phyloP scores from a whole-genome alignment of 1,140 invertebrate species.

The Ylistrum balloti region DNA sequence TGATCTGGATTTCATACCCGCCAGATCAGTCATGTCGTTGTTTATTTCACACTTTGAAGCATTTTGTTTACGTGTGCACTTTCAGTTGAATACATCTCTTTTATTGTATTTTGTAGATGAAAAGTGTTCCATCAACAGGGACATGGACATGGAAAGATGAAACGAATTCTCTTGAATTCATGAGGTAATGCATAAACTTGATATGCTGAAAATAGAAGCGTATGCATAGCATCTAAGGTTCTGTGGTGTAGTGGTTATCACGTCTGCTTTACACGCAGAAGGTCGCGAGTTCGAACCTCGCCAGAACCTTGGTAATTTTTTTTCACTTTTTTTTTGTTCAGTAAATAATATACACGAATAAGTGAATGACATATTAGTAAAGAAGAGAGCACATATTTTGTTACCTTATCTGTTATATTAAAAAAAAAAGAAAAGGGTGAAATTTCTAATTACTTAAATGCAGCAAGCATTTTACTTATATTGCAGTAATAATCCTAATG shows the following conservation, averaged over 20 bases:
- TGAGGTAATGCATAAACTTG: slow-evolving; percentile 61
- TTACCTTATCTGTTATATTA: too few relatives aligned
- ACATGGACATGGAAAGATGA: slow-evolving; percentile 75
- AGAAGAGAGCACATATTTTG: too few relatives aligned
- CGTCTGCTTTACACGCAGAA: slow-evolving; percentile 67
- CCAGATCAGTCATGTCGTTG: too few relatives aligned
- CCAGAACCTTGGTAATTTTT: slow-evolving; percentile 47
- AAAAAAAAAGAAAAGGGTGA: too few relatives aligned
- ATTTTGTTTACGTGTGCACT: too few relatives aligned
- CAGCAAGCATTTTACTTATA: neutral
- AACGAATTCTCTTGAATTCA: slow-evolving; percentile 66
- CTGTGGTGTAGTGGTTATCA: slow-evolving; percentile 66
- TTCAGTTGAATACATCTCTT: neutral
- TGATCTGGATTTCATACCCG: too few relatives aligned
- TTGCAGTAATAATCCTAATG: slow-evolving; percentile 76
- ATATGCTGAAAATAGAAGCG: neutral
- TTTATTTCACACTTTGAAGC: too few relatives aligned
- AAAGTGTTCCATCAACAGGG: slow-evolving; percentile 51
- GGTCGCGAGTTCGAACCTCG: slow-evolving; percentile 65
- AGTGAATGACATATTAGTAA: too few relatives aligned
- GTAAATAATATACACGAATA: too few relatives aligned
- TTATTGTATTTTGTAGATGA: too few relatives aligned
- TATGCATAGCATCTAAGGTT: slow-evolving; percentile 30
- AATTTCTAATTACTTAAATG: too few relatives aligned
- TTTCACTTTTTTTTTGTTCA: neutral